Conservation (phyloP, 2,888 invertebrate species). For the Priocnemis perturbator region DNA sequence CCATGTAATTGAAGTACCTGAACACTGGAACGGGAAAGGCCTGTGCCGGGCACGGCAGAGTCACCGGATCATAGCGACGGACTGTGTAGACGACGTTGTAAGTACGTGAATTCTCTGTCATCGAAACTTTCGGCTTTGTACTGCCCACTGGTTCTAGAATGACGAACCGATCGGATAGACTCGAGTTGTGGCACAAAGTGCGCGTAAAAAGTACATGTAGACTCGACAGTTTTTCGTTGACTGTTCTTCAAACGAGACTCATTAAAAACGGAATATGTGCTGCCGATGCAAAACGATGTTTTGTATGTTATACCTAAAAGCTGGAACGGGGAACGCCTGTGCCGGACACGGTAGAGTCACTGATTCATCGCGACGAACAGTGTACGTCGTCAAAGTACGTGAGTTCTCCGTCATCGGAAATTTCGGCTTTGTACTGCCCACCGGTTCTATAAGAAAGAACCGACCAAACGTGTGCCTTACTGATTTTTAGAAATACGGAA, state of each 20-base stretch:
- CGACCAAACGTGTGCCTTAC: no score
- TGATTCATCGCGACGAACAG: slow-evolving; percentile 65
- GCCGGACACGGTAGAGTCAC: slow-evolving; percentile 84
- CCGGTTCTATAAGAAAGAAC: slow-evolving; percentile 68
- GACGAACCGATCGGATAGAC: background rate
- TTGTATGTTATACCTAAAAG: slow-evolving; percentile 60
- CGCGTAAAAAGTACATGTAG: no score
- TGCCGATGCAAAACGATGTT: background rate
- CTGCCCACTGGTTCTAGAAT: slow-evolving; percentile 78
- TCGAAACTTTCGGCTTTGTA: slow-evolving; percentile 81
- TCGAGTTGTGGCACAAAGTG: no score
- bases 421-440: slow-evolving; percentile 73
- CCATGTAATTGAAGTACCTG: slow-evolving; percentile 59
- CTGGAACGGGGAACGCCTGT: slow-evolving; percentile 80
- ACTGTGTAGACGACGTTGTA: slow-evolving; percentile 79
- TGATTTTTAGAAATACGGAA: no score
- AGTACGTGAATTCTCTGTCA: slow-evolving; percentile 81
- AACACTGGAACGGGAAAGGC: slow-evolving; percentile 77
- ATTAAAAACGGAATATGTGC: no score
- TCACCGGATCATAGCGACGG: slow-evolving; percentile 79
- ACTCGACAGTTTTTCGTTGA: no score
- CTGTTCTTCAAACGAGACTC: no score
- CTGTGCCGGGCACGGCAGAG: slow-evolving; percentile 83
- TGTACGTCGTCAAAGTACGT: slow-evolving; percentile 69
- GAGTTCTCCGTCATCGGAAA: slow-evolving; percentile 73